Conservation (phyloP, 53 echinoderm and acorn worm genomes). For the Holothuria scabra region DNA sequence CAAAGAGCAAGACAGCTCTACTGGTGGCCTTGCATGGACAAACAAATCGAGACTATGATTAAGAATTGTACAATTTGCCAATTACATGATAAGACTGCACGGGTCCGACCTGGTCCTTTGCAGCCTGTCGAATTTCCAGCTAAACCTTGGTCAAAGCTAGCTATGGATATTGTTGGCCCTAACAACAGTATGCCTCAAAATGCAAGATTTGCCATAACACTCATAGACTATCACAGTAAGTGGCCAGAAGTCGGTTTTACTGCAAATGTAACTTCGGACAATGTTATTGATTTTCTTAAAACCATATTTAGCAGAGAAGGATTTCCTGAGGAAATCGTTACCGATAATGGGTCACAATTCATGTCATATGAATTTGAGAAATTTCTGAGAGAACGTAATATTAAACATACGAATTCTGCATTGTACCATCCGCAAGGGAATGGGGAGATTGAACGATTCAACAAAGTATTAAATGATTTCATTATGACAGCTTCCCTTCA, state of each 20-base stretch:
- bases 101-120: background rate
- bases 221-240: conserved; percentile 3
- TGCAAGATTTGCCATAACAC: conserved; percentile 17
- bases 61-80: conserved; percentile 5
- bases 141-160: conserved; percentile 17
- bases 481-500: background rate
- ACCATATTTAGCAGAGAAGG: background rate
- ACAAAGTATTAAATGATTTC: too few relatives aligned
- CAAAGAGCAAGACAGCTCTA: conserved; percentile 61
- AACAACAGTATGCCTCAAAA: conserved; percentile 1
- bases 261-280: background rate
- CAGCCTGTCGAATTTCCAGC: background rate
- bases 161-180: conserved; percentile 24
- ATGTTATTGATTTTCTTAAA: background rate
- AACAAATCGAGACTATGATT: background rate
- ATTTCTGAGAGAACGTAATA: conserved; percentile 3
- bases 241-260: conserved; percentile 5
- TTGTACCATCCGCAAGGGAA: conserved; percentile 25
- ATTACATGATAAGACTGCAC: background rate
- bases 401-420: conserved; percentile 10
- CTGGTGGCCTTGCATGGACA: conserved; percentile 65
- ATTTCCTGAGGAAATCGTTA: background rate
- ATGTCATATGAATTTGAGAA: conserved; percentile 9
- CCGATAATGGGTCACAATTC: conserved; percentile 26
- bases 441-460: background rate